Evolutionary conservation across 2,888 invertebrate genomes (phyloP), one percentile per base, ranked within the genome.

Genomic region (Parthenolecanium corni): DNA sequence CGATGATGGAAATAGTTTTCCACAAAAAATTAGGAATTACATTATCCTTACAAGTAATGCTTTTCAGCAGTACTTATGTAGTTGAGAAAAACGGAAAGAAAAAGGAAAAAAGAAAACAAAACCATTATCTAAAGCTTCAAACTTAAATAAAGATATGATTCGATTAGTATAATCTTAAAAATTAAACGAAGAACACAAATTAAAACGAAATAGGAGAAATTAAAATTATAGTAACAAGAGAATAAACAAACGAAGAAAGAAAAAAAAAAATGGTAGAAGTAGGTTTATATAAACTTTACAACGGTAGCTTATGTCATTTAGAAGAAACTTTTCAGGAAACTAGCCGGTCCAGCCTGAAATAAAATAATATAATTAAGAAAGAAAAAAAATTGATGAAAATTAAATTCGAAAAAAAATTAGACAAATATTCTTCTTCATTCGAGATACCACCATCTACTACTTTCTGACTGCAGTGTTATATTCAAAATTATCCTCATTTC

Each of bases 251-350:
- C 47, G 38, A 38, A 23, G n/a, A n/a, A 56, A 36, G 38, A 61
- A 49, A 51, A 18, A 49, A 47, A 42, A 61, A 46, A 51, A 20
- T 61, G 58, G 47, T 57, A 58, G 20, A 25, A 44, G 5, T n/a
- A n/a, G 21, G 49, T 49, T 14, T 2, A 23, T 21, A 3, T 21
- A 18, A 51, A 38, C 40, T 36, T 51, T 36, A 40, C 38, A 40
- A 24, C 42, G 23, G n/a, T 47, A 23, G 38, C 49, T 21, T 25
- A 20, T 57, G 46, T 14, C 31, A 64, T 70, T 87, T 89, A 90
- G 84, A 90, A 90, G 82, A 90, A 89, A 84, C 89, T 89, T 83
- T 90, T 90, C 77, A 90, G 83, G 83, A 90, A 90, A 79, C 89
- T 89, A 78, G 89, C 88, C 76, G 90, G 88, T 77, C 89, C 89